These are phyloP conservation scores for Oxyruncus cristatus DNA, from an alignment of 2,113 vertebrate species.

Conservation along the genomic window DNA sequence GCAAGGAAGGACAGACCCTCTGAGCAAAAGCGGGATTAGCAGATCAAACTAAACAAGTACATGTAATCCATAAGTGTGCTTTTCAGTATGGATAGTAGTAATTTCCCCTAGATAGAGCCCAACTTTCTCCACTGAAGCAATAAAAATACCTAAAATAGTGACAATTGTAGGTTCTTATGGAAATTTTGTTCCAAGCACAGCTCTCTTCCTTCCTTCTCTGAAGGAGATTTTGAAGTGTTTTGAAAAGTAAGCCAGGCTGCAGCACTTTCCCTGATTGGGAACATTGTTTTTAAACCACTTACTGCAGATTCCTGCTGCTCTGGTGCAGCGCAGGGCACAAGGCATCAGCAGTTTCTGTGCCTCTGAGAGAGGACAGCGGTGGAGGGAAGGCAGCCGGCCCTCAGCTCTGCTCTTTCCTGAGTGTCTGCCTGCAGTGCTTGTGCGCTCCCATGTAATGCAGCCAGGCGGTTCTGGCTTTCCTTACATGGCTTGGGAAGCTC, in stretches of 20 bases:
- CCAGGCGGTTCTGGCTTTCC: neutral
- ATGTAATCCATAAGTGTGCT: neutral
- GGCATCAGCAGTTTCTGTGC: neutral
- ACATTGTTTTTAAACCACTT: slow-evolving; percentile 14
- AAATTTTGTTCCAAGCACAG: slow-evolving; percentile 6
- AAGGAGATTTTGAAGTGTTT: neutral
- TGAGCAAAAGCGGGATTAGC: neutral
- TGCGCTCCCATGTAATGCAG: neutral
- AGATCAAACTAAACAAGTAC: neutral
- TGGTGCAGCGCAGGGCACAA: neutral
- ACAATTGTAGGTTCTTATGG: neutral
- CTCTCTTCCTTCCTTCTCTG: slow-evolving; percentile 25
- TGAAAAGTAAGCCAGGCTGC: slow-evolving; percentile 29
- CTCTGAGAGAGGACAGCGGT: neutral
- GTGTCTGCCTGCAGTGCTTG: neutral
- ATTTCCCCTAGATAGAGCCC: neutral
- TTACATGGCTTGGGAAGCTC: neutral
- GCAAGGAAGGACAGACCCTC: neutral
- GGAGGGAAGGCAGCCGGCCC: neutral
- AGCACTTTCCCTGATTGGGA: slow-evolving; percentile 32
- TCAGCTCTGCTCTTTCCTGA: neutral
- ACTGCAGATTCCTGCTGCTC: slow-evolving; percentile 1
- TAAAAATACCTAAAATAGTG: slow-evolving; percentile 24
- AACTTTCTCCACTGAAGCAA: neutral
- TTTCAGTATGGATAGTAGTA: neutral